A percentile compares a stretch with the other conserved stretches of the same genome.
Evolutionary conservation across 2,113 vertebrate species (phyloP).

Genomic region (Bos javanicus): DNA sequence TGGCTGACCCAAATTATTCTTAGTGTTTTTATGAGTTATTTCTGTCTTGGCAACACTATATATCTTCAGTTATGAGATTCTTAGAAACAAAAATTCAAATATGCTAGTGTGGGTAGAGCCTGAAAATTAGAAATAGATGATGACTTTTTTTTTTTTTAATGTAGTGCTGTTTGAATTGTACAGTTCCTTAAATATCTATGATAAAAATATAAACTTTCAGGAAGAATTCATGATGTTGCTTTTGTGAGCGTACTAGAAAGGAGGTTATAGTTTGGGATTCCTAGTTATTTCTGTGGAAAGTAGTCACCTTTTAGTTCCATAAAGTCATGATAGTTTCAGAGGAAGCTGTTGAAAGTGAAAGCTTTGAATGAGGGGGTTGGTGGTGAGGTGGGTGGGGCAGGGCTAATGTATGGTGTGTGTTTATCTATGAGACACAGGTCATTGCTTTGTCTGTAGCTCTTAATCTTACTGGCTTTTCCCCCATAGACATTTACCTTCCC

Average conservation of each 20-base stretch:
- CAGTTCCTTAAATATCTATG: neutral
- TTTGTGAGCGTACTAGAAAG: neutral
- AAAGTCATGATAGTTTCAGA: neutral
- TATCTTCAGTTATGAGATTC: neutral
- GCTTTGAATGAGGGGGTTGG: neutral
- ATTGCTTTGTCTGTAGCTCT: neutral
- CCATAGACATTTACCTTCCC: neutral
- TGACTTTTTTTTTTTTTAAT: neutral
- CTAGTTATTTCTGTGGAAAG: neutral
- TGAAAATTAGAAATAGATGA: neutral
- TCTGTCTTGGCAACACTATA: neutral
- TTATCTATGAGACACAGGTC: neutral
- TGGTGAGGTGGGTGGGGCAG: neutral
- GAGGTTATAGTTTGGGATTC: neutral
- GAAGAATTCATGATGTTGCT: neutral
- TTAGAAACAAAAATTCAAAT: constrained; percentile 16
- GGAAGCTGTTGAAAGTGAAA: neutral
- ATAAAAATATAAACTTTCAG: neutral
- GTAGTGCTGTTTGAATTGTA: neutral
- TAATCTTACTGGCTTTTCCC: neutral
- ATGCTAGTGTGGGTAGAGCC: neutral
- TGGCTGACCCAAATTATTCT: neutral
- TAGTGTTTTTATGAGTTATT: neutral
- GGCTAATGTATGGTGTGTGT: neutral
- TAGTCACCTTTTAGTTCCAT: neutral